Evolutionary conservation across 2,888 invertebrate genomes (phyloP), one percentile per base, ranked within the genome.

Genomic region (Hypsopygia costalis): DNA sequence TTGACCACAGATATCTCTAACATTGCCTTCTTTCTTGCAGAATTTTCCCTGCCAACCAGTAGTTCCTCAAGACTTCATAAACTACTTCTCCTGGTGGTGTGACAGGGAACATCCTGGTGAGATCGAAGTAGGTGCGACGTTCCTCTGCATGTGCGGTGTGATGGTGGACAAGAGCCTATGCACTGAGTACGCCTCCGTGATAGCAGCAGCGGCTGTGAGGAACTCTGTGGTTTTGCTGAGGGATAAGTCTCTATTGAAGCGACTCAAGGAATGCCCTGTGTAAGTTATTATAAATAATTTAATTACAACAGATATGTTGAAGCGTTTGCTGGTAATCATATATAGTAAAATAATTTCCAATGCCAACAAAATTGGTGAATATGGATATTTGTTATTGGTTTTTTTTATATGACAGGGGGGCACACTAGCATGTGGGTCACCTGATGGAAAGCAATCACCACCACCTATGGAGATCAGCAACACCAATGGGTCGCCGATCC

Each of bases 51-150:
- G 40, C 0, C 74, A 72, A 28, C 81, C 85, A 1, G 62, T 83
- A 0, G 52, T 81, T 0, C 64, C 80, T 0, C 76, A 85, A 40
- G 85, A 87, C 11, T 85, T 57, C 44, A 77, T 85, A 36, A 53
- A 65, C 0, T 85, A 81, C 44, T 40, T 83, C 0, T 58, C 77
- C 0, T 83, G 77, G 81, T 72, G 65, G 55, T 79, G 78, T 31
- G 71, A 77, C 43, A 46, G 43, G 0, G 30, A 44, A 0, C 44
- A 60, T 0, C 61, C 65, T 1, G 70, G 62, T 0, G 77, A 80
- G 37, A 71, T 81, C 2, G 76, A 81, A 40, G 49, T 62, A 10
- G 79, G 77, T 0, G 78, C 85, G 2, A 78, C 80, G 0, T 82
- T 85, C 46, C 46, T 86, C 0, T 74, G 69, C 47, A 63, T 79